Evolutionary conservation across 2,888 invertebrate species (phyloP), one percentile per base, ranked within the genome.

Genomic region (Tineola bisselliella): DNA sequence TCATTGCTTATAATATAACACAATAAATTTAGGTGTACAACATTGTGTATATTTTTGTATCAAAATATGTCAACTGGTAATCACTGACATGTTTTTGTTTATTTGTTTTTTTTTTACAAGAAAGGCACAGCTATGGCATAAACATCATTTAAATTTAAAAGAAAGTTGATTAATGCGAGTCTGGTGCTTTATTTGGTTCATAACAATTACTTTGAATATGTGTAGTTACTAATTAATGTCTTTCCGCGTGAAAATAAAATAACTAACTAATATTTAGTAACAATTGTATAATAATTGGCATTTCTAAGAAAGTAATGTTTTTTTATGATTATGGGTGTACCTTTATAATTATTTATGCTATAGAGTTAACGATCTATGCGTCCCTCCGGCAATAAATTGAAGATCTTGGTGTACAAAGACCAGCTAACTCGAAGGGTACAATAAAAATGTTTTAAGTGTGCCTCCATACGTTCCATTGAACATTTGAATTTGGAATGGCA

Each of bases 381-480:
- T 48, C 48, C 19, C 54, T 54, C 54, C 54, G 18, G 54, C 18
- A 17, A 44, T 59, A 25, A 44, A 59, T 59, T 12, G 19, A 59
- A 12, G 5, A 59, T 33, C 44, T 30, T 44, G 18, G 30, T 38
- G n/a, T 58, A 58, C 31, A 19, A 59, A 31, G 31, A 59, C 25
- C 25, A 44, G 25, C 30, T 56, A 58, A 31, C 33, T 58, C 18
- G 31, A 19, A 18, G 68, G 73, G 72, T 73, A 81, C 81, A 84
- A 83, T 83, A 84, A 81, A 83, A 84, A 84, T 82, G 82, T 84
- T 86, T 80, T 82, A 86, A 84, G 84, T 84, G 81, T 70, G 86
- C 84, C 86, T 80, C 80, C 84, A 76, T 78, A 79, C 81, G 82
- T 79, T 75, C 79, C 83, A 84, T 84, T 84, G 82, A 82, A 74